Evolutionary conservation across 1,140 invertebrate species (phyloP), one percentile per base, ranked within the genome.

Genomic region (Drosophila biarmipes): DNA sequence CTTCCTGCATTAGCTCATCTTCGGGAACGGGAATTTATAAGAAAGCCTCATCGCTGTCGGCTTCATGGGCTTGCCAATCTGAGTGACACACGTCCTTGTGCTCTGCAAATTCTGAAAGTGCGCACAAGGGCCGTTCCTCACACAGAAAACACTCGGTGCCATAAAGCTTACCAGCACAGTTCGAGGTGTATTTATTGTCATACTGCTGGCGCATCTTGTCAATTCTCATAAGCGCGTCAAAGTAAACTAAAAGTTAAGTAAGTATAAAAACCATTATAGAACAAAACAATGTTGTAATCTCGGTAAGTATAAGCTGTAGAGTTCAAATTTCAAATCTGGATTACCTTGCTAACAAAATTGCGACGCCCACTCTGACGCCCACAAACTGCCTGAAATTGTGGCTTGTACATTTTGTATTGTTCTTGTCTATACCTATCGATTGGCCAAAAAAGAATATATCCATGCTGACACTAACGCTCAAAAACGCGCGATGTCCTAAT

Each of bases 31-130:
- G 6, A 42, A 12, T n/a, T n/a, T n/a, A n/a, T n/a, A 31, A 8
- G 15, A 12, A n/a, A 3, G 4, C n/a, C 6, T 49, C 46, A 7
- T 45, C 31, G 10, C 42, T 12, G 1, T 24, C 35, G 1, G 35
- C 2, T 11, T 48, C 42, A 21, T 58, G 48, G 0, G 42, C 57
- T 42, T 72, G 64, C 90, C 90, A 91, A 24, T 87, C 78, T 14
- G 71, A 68, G 29, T 91, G 90, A 90, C 90, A 91, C 2, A 90
- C 43, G 7, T 90, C 69, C 90, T 91, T 91, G 48, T 91, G 90
- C 45, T 87, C 76, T 0, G 85, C 63, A 19, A 90, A 91, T 34
- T 91, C 90, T 21, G 73, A 58, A 6, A 91, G 62, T 7, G 85
- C 75, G 35, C 90, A 91, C 5, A 91, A 40, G 0, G 90, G 85